A percentile compares a stretch with the other conserved stretches of the same genome.
phyloP scores from a whole-genome alignment of 2,888 invertebrate species.

The Apamea sordens region DNA sequence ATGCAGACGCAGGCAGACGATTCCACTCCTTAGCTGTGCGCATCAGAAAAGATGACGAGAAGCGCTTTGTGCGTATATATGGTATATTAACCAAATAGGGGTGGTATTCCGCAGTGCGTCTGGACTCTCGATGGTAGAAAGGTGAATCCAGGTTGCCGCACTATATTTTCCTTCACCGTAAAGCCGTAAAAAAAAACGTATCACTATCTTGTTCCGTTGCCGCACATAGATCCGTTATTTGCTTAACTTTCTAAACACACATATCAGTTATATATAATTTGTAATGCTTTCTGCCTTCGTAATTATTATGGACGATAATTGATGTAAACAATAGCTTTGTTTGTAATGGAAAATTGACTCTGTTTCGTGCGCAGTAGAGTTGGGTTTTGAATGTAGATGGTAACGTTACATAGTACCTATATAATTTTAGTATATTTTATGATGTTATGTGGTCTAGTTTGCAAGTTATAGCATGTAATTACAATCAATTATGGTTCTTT shows the following conservation, averaged over 20 bases:
- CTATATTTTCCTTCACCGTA: neutral
- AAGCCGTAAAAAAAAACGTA: slow-evolving; percentile 6
- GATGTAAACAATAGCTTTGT: slow-evolving; percentile 37
- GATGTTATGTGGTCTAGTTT: slow-evolving; percentile 16
- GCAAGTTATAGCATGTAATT: slow-evolving; percentile 28
- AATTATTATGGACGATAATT: slow-evolving; percentile 51
- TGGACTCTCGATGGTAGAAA: too few species aligned
- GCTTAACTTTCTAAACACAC: slow-evolving; percentile 52
- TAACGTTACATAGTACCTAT: slow-evolving; percentile 1
- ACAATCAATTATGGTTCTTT: slow-evolving; percentile 23
- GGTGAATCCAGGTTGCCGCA: too few species aligned
- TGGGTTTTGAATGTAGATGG: neutral
- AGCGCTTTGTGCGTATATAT: too few species aligned
- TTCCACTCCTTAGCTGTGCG: too few species aligned
- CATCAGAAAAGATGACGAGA: too few species aligned
- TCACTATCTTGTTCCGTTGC: slow-evolving; percentile 14
- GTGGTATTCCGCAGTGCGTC: too few species aligned
- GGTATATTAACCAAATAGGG: too few species aligned
- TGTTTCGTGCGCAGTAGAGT: neutral
- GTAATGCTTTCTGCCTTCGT: slow-evolving; percentile 67
- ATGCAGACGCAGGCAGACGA: too few species aligned
- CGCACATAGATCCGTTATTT: slow-evolving; percentile 38
- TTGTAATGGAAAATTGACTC: neutral
- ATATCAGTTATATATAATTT: slow-evolving; percentile 61
- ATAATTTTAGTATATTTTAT: neutral